Evolutionary conservation across 1,140 invertebrate species (phyloP), one percentile per base, ranked within the genome.

Genomic region (Andricus grossulariae): DNA sequence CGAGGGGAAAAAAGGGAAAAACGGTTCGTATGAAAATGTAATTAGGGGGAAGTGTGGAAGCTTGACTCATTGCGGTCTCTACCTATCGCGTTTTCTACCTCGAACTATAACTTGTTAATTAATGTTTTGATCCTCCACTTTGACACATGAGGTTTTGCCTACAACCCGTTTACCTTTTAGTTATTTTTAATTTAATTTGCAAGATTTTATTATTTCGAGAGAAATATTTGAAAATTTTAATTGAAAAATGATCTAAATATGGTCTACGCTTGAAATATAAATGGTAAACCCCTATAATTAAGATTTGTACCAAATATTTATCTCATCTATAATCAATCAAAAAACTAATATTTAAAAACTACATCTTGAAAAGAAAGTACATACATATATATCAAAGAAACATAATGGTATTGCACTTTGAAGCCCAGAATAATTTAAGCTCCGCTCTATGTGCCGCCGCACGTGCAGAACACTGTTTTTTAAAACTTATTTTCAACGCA

Each of bases 1-100:
- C 72, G 81, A 78, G 78, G 86, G 88, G 85, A 87, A 88, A 85
- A 88, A 87, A 85, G 84, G 86, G 85, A 83, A 88, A 86, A 88
- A 87, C 87, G 86, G 84, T 88, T 88, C 86, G 85, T 87, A 88
- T 88, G 87, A 88, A 88, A 88, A 88, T 88, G 85, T 88, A 88
- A 88, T 88, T 88, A 88, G 87, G 86, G 86, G 83, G 86, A 88
- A 88, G 86, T 86, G 85, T 86, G 84, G 85, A 86, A 87, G 85
- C 87, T 88, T 83, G 85, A 82, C 85, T 88, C 87, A 88, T 88
- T 88, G 86, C 85, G 85, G 85, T 85, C 84, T 86, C 86, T 79
- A 83, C 85, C 84, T 83, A 85, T 25, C 73, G 55, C 80, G 55
- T 80, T 83, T 66, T 81, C 76, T 77, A 71, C 82, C 83, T 77